These are phyloP conservation scores for Cheilosia scutellata DNA, from an alignment of 2,888 invertebrate species.

Conservation along the genomic window DNA sequence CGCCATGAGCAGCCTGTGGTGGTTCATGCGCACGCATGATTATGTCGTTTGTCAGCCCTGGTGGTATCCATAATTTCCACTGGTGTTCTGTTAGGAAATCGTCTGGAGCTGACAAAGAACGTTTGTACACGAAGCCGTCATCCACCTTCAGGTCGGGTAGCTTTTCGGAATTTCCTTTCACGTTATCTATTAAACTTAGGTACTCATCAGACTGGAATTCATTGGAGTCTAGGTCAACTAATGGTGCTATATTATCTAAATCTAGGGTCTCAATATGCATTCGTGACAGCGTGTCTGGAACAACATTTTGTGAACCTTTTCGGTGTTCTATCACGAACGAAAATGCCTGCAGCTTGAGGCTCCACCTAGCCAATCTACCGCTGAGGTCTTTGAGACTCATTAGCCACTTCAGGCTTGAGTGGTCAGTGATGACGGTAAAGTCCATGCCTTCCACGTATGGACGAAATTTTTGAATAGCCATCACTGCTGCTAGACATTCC, in stretches of 20 bases:
- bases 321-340: constrained; percentile 74
- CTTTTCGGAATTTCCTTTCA: background rate
- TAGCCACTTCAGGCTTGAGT: too few species aligned
- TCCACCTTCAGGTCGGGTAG: constrained; percentile 5
- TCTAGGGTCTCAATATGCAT: constrained; percentile 3
- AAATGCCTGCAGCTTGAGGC: background rate
- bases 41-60: constrained; percentile 3
- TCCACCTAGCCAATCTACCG: too few species aligned
- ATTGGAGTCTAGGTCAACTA: constrained; percentile 7
- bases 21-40: constrained; percentile 35
- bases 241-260: background rate
- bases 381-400: too few species aligned
- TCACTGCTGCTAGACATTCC: too few species aligned
- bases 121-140: constrained; percentile 10
- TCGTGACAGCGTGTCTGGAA: too few species aligned
- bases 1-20: constrained; percentile 41
- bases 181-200: background rate
- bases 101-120: background rate
- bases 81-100: background rate
- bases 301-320: constrained; percentile 64
- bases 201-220: constrained; percentile 5
- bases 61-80: constrained; percentile 40
- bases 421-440: too few species aligned
- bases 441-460: too few species aligned
- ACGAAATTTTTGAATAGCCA: too few species aligned